Percentiles rank a stretch among this genome's conserved stretches.
These are phyloP conservation scores for Aporophyla lueneburgensis DNA, from an alignment of 2,888 invertebrate genomes.

Conservation along the genomic window DNA sequence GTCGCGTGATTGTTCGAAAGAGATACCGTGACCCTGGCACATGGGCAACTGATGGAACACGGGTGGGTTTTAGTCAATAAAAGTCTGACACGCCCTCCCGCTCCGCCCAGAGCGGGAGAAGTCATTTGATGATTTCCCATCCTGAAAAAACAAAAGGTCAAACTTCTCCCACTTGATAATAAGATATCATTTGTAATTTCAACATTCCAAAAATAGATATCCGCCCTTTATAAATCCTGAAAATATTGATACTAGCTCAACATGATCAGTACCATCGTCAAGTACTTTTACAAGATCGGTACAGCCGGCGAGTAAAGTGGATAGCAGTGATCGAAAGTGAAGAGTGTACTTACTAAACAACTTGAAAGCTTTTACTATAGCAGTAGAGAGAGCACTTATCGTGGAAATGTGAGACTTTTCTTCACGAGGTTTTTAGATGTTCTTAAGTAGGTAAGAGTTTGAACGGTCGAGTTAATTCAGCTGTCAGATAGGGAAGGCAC, in stretches of 20 bases:
- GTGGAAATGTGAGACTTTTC: conserved; percentile 49
- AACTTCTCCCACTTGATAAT: too few species aligned
- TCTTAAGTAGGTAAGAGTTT: background rate
- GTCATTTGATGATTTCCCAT: too few species aligned
- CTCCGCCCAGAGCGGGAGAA: too few species aligned
- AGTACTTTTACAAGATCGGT: conserved; percentile 49
- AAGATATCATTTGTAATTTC: conserved; percentile 12
- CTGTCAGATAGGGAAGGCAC: background rate
- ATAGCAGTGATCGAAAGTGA: conserved; percentile 72
- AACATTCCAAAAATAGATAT: background rate
- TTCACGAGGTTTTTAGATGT: conserved; percentile 12
- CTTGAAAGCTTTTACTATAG: conserved; percentile 67
- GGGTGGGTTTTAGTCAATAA: too few species aligned
- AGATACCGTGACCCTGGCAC: too few species aligned
- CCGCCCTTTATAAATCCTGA: conserved; percentile 1
- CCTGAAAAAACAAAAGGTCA: too few species aligned
- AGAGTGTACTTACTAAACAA: conserved; percentile 67
- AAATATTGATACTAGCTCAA: conserved; percentile 28
- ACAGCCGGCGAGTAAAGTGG: conserved; percentile 50
- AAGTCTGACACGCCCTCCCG: too few species aligned
- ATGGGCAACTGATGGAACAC: too few species aligned
- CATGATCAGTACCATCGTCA: conserved; percentile 32
- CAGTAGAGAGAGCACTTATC: conserved; percentile 44
- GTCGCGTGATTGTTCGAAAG: too few species aligned
- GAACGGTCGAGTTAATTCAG: too few species aligned